A percentile compares a stretch with the other conserved stretches of the same genome.
These are phyloP conservation scores for Bujurquina vittata DNA, from an alignment of 2,113 vertebrate genomes.

Conservation along the genomic window DNA sequence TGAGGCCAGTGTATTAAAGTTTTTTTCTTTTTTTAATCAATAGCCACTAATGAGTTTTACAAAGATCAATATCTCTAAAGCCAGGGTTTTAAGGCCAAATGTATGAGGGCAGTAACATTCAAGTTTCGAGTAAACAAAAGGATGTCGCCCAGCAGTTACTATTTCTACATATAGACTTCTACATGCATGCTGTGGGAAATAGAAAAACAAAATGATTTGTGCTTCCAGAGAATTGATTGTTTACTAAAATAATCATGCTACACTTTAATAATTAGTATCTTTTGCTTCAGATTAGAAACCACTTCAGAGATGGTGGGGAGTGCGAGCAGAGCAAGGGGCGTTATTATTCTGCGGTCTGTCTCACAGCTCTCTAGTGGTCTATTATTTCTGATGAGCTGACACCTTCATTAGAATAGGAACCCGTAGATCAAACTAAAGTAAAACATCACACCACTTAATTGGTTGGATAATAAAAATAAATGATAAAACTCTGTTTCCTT, in stretches of 20 bases:
- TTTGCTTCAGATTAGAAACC: slow-evolving; percentile 39
- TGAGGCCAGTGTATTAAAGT: slow-evolving; percentile 72
- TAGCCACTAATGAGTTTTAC: slow-evolving; percentile 76
- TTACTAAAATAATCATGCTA: slow-evolving; percentile 35
- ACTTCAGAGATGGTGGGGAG: slow-evolving; percentile 24
- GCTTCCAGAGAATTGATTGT: slow-evolving; percentile 16
- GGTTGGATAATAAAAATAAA: slow-evolving; percentile 71
- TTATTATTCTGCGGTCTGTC: slow-evolving; percentile 59
- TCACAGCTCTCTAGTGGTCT: slow-evolving; percentile 68
- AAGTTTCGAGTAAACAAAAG: slow-evolving; percentile 32
- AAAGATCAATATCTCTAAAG: slow-evolving; percentile 74
- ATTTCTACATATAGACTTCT: background rate
- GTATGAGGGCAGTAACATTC: slow-evolving; percentile 15
- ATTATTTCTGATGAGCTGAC: slow-evolving; percentile 75
- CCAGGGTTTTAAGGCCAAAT: slow-evolving; percentile 43
- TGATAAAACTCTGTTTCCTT: slow-evolving; percentile 59
- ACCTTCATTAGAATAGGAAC: slow-evolving; percentile 70
- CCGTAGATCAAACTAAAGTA: slow-evolving; percentile 62
- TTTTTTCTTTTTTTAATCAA: slow-evolving; percentile 61
- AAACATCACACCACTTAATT: slow-evolving; percentile 69
- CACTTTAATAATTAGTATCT: slow-evolving; percentile 56
- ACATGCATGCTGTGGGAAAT: background rate
- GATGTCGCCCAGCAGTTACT: slow-evolving; percentile 10
- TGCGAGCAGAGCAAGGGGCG: slow-evolving; percentile 13
- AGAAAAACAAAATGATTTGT: background rate